These are phyloP conservation scores for Proterorhinus semilunaris DNA, from an alignment of 2,113 vertebrate genomes.

Conservation along the genomic window DNA sequence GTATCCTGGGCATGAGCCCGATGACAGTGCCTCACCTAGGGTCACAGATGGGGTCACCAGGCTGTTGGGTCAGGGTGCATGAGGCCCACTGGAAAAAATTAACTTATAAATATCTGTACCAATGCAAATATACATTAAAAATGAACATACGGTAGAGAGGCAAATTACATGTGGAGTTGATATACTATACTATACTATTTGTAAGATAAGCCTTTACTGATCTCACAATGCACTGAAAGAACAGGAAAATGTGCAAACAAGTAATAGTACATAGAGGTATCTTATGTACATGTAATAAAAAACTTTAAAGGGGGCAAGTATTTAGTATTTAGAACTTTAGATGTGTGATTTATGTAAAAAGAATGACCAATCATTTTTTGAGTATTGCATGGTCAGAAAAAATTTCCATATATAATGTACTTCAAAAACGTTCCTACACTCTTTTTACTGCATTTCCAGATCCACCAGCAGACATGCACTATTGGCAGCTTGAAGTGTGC, in stretches of 20 bases:
- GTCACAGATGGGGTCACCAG: slow-evolving; percentile 47
- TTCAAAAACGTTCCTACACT: not conserved
- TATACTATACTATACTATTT: no score
- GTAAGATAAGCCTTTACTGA: no score
- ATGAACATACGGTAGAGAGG: not conserved
- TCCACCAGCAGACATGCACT: not conserved
- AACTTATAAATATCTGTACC: slow-evolving; percentile 58
- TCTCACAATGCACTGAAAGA: no score
- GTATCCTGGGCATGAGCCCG: slow-evolving; percentile 66
- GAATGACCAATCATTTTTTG: not conserved
- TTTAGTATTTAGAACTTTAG: no score
- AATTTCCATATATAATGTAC: not conserved
- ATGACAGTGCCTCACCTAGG: slow-evolving; percentile 75
- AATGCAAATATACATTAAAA: slow-evolving; percentile 8
- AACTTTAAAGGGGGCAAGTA: no score
- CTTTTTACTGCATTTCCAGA: not conserved
- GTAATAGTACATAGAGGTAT: no score
- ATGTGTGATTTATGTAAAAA: no score
- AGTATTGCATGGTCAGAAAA: not conserved
- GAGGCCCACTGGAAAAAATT: slow-evolving; percentile 36
- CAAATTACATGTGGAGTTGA: no score
- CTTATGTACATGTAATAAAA: no score
- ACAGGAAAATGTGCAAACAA: no score
- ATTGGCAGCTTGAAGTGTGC: slow-evolving; percentile 31
- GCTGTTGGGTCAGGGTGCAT: slow-evolving; percentile 35